phyloP scores from a whole-genome alignment of 2,113 vertebrate genomes.

The Psilopsiagon aymara region DNA sequence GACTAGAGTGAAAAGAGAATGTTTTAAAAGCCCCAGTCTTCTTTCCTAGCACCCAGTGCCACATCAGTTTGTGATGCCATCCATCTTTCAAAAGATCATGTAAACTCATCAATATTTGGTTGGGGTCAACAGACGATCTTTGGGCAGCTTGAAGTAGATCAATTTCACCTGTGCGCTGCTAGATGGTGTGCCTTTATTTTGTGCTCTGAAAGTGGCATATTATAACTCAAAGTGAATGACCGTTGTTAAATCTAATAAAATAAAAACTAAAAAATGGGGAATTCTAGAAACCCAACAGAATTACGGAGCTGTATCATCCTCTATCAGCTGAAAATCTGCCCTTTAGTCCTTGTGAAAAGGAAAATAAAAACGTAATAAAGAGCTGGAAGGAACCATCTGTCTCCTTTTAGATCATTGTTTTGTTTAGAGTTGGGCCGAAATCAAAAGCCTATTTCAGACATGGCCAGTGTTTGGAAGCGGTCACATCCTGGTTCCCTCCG shows the following conservation, averaged over 20 bases:
- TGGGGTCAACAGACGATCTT: not conserved
- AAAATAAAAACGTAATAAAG: not conserved
- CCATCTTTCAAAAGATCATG: not conserved
- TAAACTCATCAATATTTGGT: slow-evolving; percentile 3
- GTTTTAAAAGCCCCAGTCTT: not conserved
- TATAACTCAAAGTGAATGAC: not conserved
- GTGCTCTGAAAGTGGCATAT: not conserved
- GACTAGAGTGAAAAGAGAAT: not conserved
- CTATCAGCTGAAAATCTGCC: not conserved
- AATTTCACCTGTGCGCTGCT: not conserved
- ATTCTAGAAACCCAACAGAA: not conserved
- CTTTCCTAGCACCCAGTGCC: not conserved
- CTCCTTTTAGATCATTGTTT: not conserved
- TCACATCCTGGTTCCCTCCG: not conserved
- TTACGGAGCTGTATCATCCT: not conserved
- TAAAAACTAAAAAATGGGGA: not conserved
- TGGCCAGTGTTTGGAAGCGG: not conserved
- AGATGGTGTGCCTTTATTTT: not conserved
- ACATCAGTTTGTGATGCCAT: not conserved
- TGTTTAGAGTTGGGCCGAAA: not conserved
- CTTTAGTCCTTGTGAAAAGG: not conserved
- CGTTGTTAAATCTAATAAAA: not conserved
- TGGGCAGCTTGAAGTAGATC: not conserved
- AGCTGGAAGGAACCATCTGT: slow-evolving; percentile 27
- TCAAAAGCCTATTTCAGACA: not conserved